Evolutionary conservation across 2,113 vertebrate genomes (phyloP).

Genomic region (Ciconia boyciana): DNA sequence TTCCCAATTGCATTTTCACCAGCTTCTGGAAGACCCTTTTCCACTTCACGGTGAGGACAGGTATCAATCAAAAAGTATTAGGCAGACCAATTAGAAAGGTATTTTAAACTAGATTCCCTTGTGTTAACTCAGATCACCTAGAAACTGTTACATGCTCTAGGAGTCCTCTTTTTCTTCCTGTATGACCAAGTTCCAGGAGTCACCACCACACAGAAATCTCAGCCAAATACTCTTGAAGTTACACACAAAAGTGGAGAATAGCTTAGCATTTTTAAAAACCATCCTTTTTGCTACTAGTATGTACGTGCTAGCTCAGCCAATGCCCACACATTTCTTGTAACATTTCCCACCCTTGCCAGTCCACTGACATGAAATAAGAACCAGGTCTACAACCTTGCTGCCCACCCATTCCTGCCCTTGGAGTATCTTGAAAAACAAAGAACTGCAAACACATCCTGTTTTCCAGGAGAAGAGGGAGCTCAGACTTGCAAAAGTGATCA

Average conservation of each 20-base stretch:
- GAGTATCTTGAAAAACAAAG: background rate
- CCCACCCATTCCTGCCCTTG: background rate
- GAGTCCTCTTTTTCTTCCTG: background rate
- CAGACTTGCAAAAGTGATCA: background rate
- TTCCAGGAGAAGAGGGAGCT: background rate
- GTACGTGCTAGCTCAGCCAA: background rate
- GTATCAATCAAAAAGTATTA: background rate
- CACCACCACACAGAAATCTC: background rate
- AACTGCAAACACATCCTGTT: background rate
- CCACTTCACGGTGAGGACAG: background rate
- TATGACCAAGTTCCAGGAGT: background rate
- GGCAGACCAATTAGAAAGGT: background rate
- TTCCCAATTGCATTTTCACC: background rate
- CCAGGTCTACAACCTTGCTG: background rate
- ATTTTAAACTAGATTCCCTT: background rate
- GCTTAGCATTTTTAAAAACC: background rate
- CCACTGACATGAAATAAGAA: background rate
- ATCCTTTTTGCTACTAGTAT: background rate
- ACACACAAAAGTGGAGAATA: background rate
- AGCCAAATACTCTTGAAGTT: background rate
- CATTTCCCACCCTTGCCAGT: background rate
- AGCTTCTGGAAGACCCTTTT: background rate
- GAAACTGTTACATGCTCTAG: background rate
- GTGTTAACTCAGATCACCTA: background rate
- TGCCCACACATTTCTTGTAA: background rate